Evolutionary conservation across 1,140 invertebrate genomes (phyloP).

Genomic region (Bombus fervidus): DNA sequence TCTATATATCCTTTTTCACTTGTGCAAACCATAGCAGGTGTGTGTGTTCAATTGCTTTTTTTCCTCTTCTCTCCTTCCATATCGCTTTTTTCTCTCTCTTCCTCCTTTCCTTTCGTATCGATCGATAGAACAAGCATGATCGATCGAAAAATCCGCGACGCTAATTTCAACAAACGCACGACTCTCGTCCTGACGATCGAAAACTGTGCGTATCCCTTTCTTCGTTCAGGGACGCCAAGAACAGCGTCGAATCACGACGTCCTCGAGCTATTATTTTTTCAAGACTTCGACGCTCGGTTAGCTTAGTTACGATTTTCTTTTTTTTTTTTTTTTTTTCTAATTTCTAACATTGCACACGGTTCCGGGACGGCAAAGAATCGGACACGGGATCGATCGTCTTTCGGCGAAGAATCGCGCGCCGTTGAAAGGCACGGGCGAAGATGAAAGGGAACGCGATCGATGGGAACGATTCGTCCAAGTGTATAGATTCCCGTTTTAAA

Average conservation of each 20-base stretch:
- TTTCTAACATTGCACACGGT: slow-evolving; percentile 72
- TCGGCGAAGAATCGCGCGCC: not conserved
- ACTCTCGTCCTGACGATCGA: not conserved
- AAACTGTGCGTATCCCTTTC: not conserved
- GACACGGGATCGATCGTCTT: slow-evolving; percentile 48
- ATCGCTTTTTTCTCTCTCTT: too few relatives aligned
- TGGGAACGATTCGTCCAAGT: not conserved
- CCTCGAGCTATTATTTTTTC: not conserved
- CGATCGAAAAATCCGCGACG: slow-evolving; percentile 22
- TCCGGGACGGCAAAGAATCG: slow-evolving; percentile 65
- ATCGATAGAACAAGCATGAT: slow-evolving; percentile 10
- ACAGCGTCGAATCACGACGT: not conserved
- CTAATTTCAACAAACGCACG: slow-evolving; percentile 39
- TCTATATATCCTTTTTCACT: not conserved
- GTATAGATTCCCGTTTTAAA: not conserved
- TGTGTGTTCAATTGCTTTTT: not conserved
- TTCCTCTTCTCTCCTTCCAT: not conserved
- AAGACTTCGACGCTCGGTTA: not conserved
- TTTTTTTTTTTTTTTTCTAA: slow-evolving; percentile 55
- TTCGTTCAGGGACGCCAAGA: not conserved
- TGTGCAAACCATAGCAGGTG: not conserved
- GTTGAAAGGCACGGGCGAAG: not conserved
- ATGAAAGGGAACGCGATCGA: not conserved
- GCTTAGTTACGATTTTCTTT: not conserved
- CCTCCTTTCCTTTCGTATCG: not conserved